Base-by-base conservation (phyloP, 2,888 invertebrate species). In the Synergus laeviventris region DNA sequence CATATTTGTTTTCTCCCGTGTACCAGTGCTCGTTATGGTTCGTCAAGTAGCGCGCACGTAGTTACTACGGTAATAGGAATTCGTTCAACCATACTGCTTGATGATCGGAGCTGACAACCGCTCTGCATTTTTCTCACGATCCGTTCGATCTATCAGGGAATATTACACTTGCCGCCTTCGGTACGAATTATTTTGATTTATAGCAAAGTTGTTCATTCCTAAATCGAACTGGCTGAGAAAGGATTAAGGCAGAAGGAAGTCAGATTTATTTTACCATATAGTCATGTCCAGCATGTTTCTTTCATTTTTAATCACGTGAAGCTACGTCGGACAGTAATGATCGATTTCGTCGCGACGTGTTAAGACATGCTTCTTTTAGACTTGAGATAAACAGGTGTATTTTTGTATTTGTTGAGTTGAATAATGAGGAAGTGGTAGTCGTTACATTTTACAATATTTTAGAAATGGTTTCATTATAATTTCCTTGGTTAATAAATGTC, bases 41-140 rank as follows among this genome's bases (percentile, higher is more conserved):
- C 80, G 79, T 62, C 76, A 77, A 77, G 39, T 74, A 49, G 38
- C 78, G 60, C 49, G 76, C 45, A 73, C 75, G 61, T 66, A 79
- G 79, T 81, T 78, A 79, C 79, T 78, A 79, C 79, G 78, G 78
- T 81, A 81, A 82, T 81, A 79, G 75, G 79, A 81, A 81, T 81
- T 75, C 77, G 76, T 76, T 80, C 74, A 66, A 74, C 74, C 81
- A 74, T 79, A 74, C 61, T 21, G 66, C 56, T 36, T 74, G 75
- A 79, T 81, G 78, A 83, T 83, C 77, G 81, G 75, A 78, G 62
- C 80, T 80, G 83, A 81, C 83, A 83, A 81, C 54, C 75, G 62
- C 74, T 66, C 76, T 70, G 70, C 9, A 31, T 70, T 49, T 70
- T 70, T 70, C 70, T 31, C 70, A 70, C 70, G 49, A 78, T 74